Conservation (phyloP, 2,113 vertebrate genomes). For the Telmatochromis sp. region DNA sequence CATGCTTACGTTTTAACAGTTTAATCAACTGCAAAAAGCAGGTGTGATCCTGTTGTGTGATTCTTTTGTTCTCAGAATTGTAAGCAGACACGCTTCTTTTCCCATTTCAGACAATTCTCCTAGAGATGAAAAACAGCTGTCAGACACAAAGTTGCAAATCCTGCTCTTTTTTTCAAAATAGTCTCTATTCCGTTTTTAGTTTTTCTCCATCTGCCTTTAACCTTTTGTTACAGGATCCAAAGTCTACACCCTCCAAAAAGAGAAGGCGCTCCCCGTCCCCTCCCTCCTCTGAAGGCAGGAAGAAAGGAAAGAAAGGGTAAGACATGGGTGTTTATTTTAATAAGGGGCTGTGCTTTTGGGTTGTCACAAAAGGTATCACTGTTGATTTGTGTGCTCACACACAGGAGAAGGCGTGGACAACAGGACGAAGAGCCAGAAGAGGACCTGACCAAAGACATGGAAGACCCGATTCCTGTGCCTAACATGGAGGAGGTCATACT, state of each 20-base stretch:
- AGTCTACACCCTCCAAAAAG: constrained; percentile 79
- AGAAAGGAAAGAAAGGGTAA: constrained; percentile 94
- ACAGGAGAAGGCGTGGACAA: constrained; percentile 81
- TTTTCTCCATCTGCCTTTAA: background rate
- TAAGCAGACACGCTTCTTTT: background rate
- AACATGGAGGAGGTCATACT: constrained; percentile 94
- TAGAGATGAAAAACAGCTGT: background rate
- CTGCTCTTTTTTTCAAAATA: background rate
- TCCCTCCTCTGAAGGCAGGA: constrained; percentile 81
- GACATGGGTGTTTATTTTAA: background rate
- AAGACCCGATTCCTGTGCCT: constrained; percentile 92
- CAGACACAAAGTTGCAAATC: background rate
- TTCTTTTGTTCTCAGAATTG: background rate
- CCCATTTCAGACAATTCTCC: background rate
- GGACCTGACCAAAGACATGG: constrained; percentile 97
- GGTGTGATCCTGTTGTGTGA: background rate
- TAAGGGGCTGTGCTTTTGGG: background rate
- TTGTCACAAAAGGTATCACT: background rate
- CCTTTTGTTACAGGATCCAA: constrained; percentile 72
- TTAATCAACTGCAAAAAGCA: background rate
- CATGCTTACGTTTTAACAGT: background rate
- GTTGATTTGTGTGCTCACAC: background rate
- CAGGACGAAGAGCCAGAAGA: constrained; percentile 90
- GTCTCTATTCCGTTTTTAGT: background rate
- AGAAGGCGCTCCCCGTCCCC: constrained; percentile 90